Conservation (phyloP, 2,888 invertebrate genomes). For the Monoplex corrugatus region DNA sequence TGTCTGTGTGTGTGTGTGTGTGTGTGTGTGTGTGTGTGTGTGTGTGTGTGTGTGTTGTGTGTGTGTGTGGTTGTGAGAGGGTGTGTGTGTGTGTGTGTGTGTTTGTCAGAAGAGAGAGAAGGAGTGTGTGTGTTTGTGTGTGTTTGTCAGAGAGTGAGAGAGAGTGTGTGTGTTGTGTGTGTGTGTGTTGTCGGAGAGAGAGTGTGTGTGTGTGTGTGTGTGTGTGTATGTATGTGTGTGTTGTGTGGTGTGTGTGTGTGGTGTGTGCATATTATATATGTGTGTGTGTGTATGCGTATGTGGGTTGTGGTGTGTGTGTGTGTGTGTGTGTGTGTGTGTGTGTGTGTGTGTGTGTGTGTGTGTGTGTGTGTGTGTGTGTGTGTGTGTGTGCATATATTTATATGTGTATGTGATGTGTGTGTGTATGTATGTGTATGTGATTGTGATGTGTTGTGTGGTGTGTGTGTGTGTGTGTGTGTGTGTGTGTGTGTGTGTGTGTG, state of each 20-base stretch:
- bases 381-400: background rate
- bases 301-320: slow-evolving; percentile 5
- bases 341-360: background rate
- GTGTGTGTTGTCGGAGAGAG: background rate
- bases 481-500: background rate
- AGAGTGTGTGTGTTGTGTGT: slow-evolving; percentile 1
- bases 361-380: slow-evolving; percentile 20
- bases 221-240: slow-evolving; percentile 12
- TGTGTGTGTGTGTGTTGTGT: no score
- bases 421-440: background rate
- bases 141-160: background rate
- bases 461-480: background rate
- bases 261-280: background rate
- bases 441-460: background rate
- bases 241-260: background rate
- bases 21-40: no score
- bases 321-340: slow-evolving; percentile 5
- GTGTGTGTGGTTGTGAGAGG: no score
- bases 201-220: background rate
- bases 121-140: background rate
- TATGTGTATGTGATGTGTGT: background rate
- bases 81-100: no score
- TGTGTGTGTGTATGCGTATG: slow-evolving; percentile 7
- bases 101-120: no score
- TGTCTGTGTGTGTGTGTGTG: no score